phyloP scores from a whole-genome alignment of 2,113 vertebrate species.

The Empidonax traillii region DNA sequence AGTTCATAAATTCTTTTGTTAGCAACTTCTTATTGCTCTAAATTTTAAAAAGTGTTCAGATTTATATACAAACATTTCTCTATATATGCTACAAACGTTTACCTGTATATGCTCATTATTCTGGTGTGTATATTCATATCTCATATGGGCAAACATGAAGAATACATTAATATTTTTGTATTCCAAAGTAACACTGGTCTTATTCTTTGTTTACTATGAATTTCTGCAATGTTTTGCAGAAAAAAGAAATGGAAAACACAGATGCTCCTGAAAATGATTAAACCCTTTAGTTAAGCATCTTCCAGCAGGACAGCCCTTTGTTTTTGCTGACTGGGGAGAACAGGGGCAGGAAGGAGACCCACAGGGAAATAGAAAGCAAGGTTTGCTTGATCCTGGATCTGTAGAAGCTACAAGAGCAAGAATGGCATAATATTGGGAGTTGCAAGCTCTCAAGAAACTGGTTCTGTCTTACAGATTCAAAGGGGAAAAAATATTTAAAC shows the following conservation, averaged over 20 bases:
- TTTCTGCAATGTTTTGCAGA: not conserved
- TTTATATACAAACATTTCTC: not conserved
- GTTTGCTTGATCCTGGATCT: not conserved
- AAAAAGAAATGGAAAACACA: not conserved
- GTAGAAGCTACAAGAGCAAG: not conserved
- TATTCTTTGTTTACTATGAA: not conserved
- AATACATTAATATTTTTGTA: not conserved
- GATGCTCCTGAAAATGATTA: not conserved
- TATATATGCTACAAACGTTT: not conserved
- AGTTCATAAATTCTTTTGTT: not conserved
- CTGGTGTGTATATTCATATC: not conserved
- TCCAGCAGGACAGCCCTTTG: not conserved
- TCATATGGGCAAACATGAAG: not conserved
- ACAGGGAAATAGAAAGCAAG: accelerated
- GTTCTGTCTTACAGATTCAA: not conserved
- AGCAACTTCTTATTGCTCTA: not conserved
- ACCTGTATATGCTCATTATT: not conserved
- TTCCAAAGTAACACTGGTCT: not conserved
- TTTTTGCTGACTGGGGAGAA: not conserved
- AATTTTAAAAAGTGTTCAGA: not conserved
- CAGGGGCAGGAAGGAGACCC: not conserved
- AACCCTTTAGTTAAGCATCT: not conserved
- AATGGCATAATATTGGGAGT: not conserved
- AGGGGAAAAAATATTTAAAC: not conserved
- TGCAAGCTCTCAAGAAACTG: not conserved